Conservation (phyloP, 2,888 invertebrate species). For the Anthophora plumipes region DNA sequence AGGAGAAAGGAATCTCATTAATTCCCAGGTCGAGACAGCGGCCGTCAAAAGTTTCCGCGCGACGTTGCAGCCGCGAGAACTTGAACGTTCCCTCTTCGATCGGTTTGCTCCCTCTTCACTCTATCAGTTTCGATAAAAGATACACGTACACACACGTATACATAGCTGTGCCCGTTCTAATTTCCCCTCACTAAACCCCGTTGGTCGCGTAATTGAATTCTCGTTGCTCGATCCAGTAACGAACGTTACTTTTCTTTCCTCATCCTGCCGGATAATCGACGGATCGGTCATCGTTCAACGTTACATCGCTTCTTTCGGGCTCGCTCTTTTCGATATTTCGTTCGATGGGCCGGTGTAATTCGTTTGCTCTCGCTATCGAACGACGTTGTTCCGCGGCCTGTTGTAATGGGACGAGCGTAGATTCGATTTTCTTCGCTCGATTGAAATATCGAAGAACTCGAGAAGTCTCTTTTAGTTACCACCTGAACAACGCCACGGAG, state of each 20-base stretch:
- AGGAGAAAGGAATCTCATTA: constrained; percentile 81
- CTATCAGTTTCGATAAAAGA: constrained; percentile 8
- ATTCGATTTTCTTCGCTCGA: constrained; percentile 40
- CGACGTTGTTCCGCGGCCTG: constrained; percentile 4
- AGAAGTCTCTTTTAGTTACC: constrained; percentile 28
- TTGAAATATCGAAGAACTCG: constrained; percentile 47
- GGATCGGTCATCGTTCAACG: constrained; percentile 22
- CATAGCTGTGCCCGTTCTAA: constrained; percentile 9
- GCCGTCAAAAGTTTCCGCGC: constrained; percentile 78
- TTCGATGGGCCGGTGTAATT: constrained; percentile 40
- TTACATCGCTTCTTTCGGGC: constrained; percentile 24
- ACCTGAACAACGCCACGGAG: neutral
- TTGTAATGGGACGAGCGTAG: constrained; percentile 26
- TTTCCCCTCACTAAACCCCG: constrained; percentile 18
- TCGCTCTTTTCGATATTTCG: constrained; percentile 45
- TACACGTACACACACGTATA: neutral
- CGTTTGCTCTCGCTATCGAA: constrained; percentile 42
- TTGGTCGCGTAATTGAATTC: constrained; percentile 29
- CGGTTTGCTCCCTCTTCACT: neutral
- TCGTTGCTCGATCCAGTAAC: constrained; percentile 8
- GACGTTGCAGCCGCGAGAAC: constrained; percentile 68
- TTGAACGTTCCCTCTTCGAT: constrained; percentile 13
- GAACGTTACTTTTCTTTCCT: constrained; percentile 16
- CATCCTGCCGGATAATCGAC: constrained; percentile 13
- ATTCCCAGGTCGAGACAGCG: constrained; percentile 74